These are phyloP conservation scores for Pseudomyrmex cubaensis DNA, from an alignment of 1,140 invertebrate genomes.

Conservation along the genomic window DNA sequence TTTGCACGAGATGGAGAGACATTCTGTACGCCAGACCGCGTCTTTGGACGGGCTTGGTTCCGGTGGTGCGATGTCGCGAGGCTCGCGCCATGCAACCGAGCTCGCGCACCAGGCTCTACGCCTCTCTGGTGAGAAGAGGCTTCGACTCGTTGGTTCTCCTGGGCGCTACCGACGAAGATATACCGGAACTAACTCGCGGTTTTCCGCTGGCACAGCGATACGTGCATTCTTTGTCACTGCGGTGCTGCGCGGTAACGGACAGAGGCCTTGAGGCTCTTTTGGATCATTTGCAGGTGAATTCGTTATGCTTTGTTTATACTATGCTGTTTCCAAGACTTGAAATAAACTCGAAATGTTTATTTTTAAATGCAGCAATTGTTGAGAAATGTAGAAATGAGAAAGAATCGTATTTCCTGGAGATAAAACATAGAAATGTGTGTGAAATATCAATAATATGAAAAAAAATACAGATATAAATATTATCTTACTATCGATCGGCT, in stretches of 20 bases:
- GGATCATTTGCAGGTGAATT: conserved; percentile 92
- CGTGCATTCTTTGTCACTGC: conserved; percentile 92
- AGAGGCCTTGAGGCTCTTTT: conserved; percentile 93
- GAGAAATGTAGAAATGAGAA: not conserved
- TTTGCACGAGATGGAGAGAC: conserved; percentile 94
- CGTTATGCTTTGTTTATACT: not conserved
- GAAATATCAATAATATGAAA: not conserved
- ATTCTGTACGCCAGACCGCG: conserved; percentile 93
- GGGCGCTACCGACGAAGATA: conserved; percentile 95
- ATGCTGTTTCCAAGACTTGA: not conserved
- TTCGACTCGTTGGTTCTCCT: conserved; percentile 94
- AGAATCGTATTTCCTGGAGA: not conserved
- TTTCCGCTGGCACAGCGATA: conserved; percentile 93
- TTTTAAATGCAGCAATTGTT: too few species aligned
- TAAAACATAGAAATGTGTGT: not conserved
- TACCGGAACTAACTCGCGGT: conserved; percentile 93
- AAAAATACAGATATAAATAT: not conserved
- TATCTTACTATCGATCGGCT: not conserved
- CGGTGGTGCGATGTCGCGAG: conserved; percentile 93
- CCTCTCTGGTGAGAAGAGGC: conserved; percentile 92
- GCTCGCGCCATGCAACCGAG: conserved; percentile 88
- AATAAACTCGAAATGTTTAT: conserved; percentile 4
- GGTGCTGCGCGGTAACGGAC: conserved; percentile 95
- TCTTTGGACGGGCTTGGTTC: conserved; percentile 93
- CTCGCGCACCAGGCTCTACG: conserved; percentile 91